A percentile compares a stretch with the other conserved stretches of the same genome.
phyloP scores from a whole-genome alignment of 2,888 invertebrate species.

The Thecocarcelia acutangulata region DNA sequence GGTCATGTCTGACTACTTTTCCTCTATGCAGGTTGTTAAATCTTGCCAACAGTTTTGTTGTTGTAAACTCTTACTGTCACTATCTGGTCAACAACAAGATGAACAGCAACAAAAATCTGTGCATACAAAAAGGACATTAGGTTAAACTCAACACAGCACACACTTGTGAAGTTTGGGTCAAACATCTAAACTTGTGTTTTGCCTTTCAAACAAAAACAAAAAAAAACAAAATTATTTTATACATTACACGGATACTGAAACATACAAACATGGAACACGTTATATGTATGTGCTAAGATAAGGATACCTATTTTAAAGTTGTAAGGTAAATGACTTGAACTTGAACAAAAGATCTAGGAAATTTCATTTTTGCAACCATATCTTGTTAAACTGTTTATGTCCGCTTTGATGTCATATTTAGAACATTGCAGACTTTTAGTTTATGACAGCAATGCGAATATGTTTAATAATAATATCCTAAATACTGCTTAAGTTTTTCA shows the following conservation, averaged over 20 bases:
- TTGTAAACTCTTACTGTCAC: constrained; percentile 25
- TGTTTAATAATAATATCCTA: neutral
- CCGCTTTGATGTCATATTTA: constrained; percentile 4
- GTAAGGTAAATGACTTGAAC: constrained; percentile 21
- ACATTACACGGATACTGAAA: too few species aligned
- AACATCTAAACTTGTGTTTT: constrained; percentile 16
- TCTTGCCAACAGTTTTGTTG: constrained; percentile 36
- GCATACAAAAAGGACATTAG: constrained; percentile 32
- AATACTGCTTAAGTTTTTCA: too few species aligned
- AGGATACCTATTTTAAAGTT: constrained; percentile 15
- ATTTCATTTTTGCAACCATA: constrained; percentile 3
- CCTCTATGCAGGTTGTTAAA: constrained; percentile 55
- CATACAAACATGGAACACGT: too few species aligned
- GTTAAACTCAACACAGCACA: constrained; percentile 2
- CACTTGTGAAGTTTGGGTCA: neutral
- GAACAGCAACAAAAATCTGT: constrained; percentile 35
- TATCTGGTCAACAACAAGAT: constrained; percentile 31
- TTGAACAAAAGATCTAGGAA: neutral
- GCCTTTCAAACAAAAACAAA: neutral
- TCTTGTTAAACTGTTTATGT: constrained; percentile 1
- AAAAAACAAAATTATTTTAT: too few species aligned
- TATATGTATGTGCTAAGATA: constrained; percentile 12
- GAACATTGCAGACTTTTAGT: neutral
- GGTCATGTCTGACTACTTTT: constrained; percentile 49
- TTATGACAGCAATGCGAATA: neutral